Evolutionary conservation across 2,797 vertebrate genomes (phyloP).

Genomic region (Meda fulgida): DNA sequence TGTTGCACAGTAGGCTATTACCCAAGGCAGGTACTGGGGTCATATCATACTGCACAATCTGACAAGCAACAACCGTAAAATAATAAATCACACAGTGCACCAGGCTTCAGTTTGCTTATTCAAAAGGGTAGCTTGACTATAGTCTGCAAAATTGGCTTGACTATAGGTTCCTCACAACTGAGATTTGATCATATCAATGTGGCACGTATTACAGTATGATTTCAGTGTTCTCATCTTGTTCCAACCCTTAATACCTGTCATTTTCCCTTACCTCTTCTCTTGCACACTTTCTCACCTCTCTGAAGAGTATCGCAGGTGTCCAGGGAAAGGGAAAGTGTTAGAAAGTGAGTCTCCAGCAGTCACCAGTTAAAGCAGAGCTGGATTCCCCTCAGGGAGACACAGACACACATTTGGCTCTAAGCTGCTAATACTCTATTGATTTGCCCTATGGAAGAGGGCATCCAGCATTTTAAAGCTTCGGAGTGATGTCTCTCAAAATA

Average conservation of each 20-base stretch:
- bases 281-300: background rate
- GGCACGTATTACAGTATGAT: background rate
- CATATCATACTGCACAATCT: background rate
- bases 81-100: background rate
- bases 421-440: constrained; percentile 75
- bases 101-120: background rate
- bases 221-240: background rate
- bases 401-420: constrained; percentile 9
- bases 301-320: constrained; percentile 24
- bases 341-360: constrained; percentile 36
- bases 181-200: background rate
- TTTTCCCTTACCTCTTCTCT: background rate
- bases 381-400: constrained; percentile 1
- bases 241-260: background rate
- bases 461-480: constrained; percentile 35
- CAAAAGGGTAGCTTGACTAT: background rate
- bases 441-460: constrained; percentile 63
- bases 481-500: constrained; percentile 28
- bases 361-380: constrained; percentile 55
- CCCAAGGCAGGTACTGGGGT: background rate
- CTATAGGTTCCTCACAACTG: background rate
- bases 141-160: background rate
- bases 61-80: background rate
- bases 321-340: constrained; percentile 13
- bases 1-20: constrained; percentile 1